Evolutionary conservation across 2,113 vertebrate genomes (phyloP).

Genomic region (Dasyurus viverrinus): DNA sequence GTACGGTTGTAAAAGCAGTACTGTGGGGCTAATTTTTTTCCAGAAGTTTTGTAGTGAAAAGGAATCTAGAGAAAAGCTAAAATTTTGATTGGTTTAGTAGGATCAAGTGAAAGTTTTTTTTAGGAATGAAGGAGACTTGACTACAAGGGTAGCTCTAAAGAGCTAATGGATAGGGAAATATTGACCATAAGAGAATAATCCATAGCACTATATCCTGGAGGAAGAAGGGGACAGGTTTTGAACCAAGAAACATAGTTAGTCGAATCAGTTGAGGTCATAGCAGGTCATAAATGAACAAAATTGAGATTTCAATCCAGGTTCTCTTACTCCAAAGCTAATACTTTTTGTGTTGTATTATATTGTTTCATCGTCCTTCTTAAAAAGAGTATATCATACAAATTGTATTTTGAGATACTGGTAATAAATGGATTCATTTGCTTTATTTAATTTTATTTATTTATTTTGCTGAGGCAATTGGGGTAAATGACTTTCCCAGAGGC

Average conservation of each 20-base stretch:
- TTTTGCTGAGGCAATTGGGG: no score
- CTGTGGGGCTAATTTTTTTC: background rate
- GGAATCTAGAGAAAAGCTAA: background rate
- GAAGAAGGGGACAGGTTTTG: background rate
- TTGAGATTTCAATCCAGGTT: background rate
- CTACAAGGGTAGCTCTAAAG: background rate
- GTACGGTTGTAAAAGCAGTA: background rate
- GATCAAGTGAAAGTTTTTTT: background rate
- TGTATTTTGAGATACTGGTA: background rate
- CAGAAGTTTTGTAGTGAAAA: background rate
- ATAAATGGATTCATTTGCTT: background rate
- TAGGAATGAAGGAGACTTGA: background rate
- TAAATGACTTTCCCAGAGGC: no score
- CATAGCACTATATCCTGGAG: background rate
- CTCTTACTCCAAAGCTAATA: background rate
- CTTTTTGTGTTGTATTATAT: background rate
- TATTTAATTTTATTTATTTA: background rate
- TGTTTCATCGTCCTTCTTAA: background rate
- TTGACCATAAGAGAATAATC: background rate
- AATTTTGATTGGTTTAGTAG: background rate
- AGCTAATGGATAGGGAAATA: background rate
- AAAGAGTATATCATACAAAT: background rate
- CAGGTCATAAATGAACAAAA: background rate
- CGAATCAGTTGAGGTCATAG: background rate
- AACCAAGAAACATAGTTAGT: background rate